Evolutionary conservation across 2,797 vertebrate genomes (phyloP).

Genomic region (Eurystomus glaucurus): DNA sequence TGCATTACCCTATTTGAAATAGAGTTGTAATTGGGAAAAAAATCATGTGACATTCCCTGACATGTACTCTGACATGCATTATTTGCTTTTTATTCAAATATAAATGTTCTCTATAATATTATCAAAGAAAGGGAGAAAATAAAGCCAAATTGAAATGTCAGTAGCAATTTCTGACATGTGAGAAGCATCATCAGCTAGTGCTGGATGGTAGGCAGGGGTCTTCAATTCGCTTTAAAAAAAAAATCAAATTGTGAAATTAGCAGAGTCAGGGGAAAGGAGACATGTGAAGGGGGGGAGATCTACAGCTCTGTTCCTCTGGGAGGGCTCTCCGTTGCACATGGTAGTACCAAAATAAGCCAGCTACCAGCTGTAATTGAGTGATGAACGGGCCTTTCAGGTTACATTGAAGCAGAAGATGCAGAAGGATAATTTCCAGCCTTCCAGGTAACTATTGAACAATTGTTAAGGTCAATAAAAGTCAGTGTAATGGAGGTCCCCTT

Average conservation of each 20-base stretch:
- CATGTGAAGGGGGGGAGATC: neutral
- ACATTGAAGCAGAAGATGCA: constrained; percentile 40
- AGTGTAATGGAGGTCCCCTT: neutral
- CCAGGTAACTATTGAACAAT: neutral
- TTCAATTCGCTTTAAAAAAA: constrained; percentile 49
- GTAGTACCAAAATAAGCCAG: constrained; percentile 84
- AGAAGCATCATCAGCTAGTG: constrained; percentile 83
- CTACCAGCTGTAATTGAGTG: constrained; percentile 86
- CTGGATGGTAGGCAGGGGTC: constrained; percentile 63
- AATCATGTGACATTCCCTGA: constrained; percentile 81
- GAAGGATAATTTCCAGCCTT: constrained; percentile 54
- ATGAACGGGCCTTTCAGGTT: constrained; percentile 85
- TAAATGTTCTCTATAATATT: constrained; percentile 81
- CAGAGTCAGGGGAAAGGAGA: constrained; percentile 21
- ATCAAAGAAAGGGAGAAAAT: constrained; percentile 86
- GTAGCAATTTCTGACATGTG: constrained; percentile 92
- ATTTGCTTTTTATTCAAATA: constrained; percentile 89
- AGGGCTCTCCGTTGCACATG: constrained; percentile 75
- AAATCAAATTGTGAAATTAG: constrained; percentile 67
- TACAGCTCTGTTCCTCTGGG: constrained; percentile 74
- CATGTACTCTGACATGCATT: constrained; percentile 78
- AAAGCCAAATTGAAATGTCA: constrained; percentile 94
- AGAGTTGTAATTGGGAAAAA: constrained; percentile 85
- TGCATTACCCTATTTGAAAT: constrained; percentile 87
- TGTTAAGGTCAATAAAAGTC: neutral